phyloP scores from a whole-genome alignment of 2,113 vertebrate species.

The Aptenodytes patagonicus region DNA sequence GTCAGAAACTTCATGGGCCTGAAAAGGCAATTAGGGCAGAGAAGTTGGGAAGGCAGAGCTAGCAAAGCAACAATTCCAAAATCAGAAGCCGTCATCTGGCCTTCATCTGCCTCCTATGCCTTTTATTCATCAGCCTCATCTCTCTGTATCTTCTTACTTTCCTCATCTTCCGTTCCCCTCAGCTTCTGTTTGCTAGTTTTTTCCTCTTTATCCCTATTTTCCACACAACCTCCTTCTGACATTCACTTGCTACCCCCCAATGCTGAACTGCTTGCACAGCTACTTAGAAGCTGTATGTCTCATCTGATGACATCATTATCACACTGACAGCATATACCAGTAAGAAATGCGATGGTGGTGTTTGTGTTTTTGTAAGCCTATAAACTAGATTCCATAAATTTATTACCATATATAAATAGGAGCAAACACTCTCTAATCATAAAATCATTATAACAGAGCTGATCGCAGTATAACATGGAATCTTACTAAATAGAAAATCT shows the following conservation, averaged over 20 bases:
- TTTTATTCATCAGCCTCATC: background rate
- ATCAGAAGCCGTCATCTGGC: background rate
- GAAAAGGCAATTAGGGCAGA: background rate
- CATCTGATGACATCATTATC: background rate
- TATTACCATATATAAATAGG: conserved; percentile 40
- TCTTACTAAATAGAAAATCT: conserved; percentile 25
- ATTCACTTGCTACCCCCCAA: background rate
- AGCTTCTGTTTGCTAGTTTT: background rate
- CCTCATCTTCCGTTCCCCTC: background rate
- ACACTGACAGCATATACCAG: background rate
- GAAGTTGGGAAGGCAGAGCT: background rate
- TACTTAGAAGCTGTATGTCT: background rate
- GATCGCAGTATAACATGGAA: background rate
- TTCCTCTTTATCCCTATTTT: background rate
- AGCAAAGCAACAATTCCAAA: background rate
- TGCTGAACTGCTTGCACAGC: background rate
- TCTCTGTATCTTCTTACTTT: background rate
- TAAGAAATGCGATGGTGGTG: background rate
- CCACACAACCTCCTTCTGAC: background rate
- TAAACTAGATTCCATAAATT: conserved; percentile 35
- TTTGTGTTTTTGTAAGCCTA: conserved; percentile 26
- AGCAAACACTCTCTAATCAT: conserved; percentile 15
- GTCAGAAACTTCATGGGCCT: background rate
- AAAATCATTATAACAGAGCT: conserved; percentile 1
- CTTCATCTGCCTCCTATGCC: background rate